A percentile compares a stretch with the other conserved stretches of the same genome.
Evolutionary conservation across 2,797 vertebrate genomes (phyloP).

Genomic region (Acrossocheilus fasciatus): DNA sequence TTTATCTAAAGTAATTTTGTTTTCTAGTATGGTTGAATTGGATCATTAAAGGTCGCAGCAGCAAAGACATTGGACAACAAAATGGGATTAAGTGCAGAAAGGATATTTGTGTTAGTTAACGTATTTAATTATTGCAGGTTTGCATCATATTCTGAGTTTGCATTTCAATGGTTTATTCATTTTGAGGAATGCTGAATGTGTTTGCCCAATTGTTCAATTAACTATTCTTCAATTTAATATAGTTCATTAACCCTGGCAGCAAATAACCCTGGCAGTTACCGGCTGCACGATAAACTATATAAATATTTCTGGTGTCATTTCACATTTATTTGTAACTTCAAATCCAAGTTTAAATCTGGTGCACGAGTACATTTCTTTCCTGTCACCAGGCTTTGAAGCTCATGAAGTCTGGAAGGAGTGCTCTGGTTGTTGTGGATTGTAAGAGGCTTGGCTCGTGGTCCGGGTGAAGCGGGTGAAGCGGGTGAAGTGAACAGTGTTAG

Average conservation of each 20-base stretch:
- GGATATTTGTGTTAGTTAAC: no score
- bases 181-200: no score
- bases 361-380: not conserved
- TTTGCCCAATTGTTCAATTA: not conserved
- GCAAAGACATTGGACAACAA: no score
- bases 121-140: no score
- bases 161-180: no score
- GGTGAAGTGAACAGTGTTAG: conserved; percentile 45
- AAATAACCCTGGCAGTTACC: no score
- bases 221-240: not conserved
- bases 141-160: no score
- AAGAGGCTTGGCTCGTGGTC: not conserved
- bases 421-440: not conserved
- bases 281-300: not conserved
- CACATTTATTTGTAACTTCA: conserved; percentile 7
- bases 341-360: conserved; percentile 9
- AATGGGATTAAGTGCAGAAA: no score
- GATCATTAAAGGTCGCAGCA: no score
- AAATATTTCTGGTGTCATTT: not conserved
- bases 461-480: not conserved
- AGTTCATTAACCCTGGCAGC: not conserved
- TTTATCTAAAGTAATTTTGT: no score
- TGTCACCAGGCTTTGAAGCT: not conserved
- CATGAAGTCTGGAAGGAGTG: not conserved
- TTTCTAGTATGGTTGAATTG: no score